A percentile compares a stretch with the other conserved stretches of the same genome.
Evolutionary conservation across 2,888 invertebrate species (phyloP).

Genomic region (Exocentrus adspersus): DNA sequence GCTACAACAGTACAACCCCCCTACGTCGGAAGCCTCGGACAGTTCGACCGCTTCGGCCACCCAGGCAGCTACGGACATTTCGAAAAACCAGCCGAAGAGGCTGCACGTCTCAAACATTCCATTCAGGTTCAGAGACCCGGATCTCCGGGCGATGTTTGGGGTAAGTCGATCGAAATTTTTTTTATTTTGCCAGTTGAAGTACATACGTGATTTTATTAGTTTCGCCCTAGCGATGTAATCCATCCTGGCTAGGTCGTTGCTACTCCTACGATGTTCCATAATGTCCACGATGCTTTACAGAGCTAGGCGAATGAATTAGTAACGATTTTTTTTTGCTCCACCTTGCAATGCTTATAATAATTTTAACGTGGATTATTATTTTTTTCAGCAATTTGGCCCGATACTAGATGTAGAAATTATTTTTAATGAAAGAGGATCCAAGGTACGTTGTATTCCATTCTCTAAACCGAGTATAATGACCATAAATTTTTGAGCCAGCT

Average conservation of each 20-base stretch:
- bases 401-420: constrained; percentile 99
- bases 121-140: constrained; percentile 98
- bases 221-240: not conserved
- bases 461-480: constrained; percentile 39
- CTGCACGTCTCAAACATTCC: constrained; percentile 99
- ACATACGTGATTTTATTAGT: too few relatives aligned
- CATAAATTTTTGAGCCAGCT: constrained; percentile 55
- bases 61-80: constrained; percentile 66
- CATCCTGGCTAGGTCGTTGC: too few relatives aligned
- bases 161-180: constrained; percentile 69
- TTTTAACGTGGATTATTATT: constrained; percentile 53
- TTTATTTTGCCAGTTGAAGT: not conserved
- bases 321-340: too few relatives aligned
- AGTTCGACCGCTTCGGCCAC: constrained; percentile 50
- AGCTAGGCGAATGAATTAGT: too few relatives aligned
- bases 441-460: constrained; percentile 78
- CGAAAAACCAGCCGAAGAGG: constrained; percentile 88
- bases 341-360: too few relatives aligned
- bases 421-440: constrained; percentile 99
- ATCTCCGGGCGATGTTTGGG: constrained; percentile 97
- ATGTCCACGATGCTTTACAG: too few relatives aligned
- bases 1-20: constrained; percentile 46
- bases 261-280: too few relatives aligned
- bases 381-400: constrained; percentile 97
- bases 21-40: constrained; percentile 51